Evolutionary conservation across 2,888 invertebrate species (phyloP), one percentile per base, ranked within the genome.

Genomic region (Atherix ibis): DNA sequence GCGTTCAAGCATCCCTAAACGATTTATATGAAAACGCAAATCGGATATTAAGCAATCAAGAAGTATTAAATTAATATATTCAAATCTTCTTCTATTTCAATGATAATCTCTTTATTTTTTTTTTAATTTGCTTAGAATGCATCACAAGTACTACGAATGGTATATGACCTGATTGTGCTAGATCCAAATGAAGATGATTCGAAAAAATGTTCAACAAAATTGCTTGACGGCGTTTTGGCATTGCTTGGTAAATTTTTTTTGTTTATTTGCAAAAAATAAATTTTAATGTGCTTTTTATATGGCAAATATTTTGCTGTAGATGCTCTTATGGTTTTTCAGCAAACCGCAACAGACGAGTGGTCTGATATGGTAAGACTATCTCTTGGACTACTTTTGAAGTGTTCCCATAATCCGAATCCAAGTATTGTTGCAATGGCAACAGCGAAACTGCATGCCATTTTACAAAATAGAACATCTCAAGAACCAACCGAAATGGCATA

Each of bases 341-440:
- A 65, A 28, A 62, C 57, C 14, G 56, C 61, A 3, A 56, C 53
- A 0, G 64, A 65, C 37, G 65, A 66, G 41, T 69, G 67, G 67
- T 58, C 64, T 4, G 71, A 71, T 48, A 68, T 71, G 67, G 67
- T 66, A 16, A 65, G 67, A 12, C 49, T 70, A 14, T 61, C 62
- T 34, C 48, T 65, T 39, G 64, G 64, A 2, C 50, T 66, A 13
- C 41, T 66, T 18, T 46, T 66, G 2, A 63, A 62, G 40, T 66
- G 65, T 42, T 62, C 64, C 1, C 58, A 61, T 42, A 58, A 61
- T 44, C 58, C 58, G 2, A 61, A 65, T 48, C 55, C 64, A 2
- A 62, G 70, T 43, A 56, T 72, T 35, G 71, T 70, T 44, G 69
- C 71, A 26, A 66, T 69, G 54, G 71, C 72, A 1, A 67, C 71